Evolutionary conservation across 2,888 invertebrate genomes (phyloP), one percentile per base, ranked within the genome.

Genomic region (Marasmarcha lunaedactyla): DNA sequence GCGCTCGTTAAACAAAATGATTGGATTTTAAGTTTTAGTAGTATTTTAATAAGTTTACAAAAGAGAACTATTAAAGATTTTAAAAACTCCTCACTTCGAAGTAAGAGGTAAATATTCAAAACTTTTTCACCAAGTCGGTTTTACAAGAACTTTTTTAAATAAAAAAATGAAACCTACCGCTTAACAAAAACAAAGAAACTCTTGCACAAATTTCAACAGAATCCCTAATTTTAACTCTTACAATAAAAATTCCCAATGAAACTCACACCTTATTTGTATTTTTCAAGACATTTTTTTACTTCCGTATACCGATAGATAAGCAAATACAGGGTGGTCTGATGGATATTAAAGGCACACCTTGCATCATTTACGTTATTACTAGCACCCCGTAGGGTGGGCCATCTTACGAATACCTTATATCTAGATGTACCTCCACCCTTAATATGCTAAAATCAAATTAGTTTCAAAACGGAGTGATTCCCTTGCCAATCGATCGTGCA

Each of bases 401-500:
- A 54, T 30, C n/a, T 9, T 30, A 30, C 63, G 74, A 77, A 78
- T 74, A 72, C 68, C 81, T 79, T 74, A 73, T 70, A 74, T 74
- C 77, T 76, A 74, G 74, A 76, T 72, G 66, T 65, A 55, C 61
- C 66, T 57, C 65, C 71, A 70, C 71, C 74, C 72, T 77, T 83
- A 81, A 81, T 81, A 83, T 81, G 83, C 81, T 83, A 81, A 83
- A 83, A 81, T 79, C 83, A 83, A 83, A 83, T 83, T 83, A 83
- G 79, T 83, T 81, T 62, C 71, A 68, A 72, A 66, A 67, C 69
- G 72, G 74, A 78, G 79, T 74, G 78, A 78, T 77, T 74, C 77
- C 64, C 67, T 56, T 59, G 53, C 48, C 54, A 60, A 76, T 79
- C 78, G 79, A 79, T 78, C 63, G 65, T 65, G 63, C 67, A 54